Evolutionary conservation across 2,113 vertebrate genomes (phyloP).

Genomic region (Antigone vipio): DNA sequence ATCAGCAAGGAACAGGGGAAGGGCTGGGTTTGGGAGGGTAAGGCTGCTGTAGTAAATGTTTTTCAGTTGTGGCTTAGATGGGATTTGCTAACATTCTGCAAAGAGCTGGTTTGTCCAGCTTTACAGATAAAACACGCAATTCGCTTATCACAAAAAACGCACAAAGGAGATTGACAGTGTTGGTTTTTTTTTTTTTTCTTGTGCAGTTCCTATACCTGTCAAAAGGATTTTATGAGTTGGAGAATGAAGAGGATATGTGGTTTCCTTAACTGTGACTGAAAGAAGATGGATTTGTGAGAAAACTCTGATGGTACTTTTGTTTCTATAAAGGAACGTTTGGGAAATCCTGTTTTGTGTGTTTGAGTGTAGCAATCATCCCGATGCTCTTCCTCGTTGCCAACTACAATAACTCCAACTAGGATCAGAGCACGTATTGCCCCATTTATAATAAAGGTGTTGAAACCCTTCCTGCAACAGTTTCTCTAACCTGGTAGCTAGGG

Average conservation of each 20-base stretch:
- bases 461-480: neutral
- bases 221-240: neutral
- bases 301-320: neutral
- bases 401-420: neutral
- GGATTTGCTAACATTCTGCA: neutral
- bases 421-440: neutral
- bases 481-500: neutral
- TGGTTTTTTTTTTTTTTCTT: neutral
- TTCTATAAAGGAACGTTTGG: neutral
- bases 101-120: conserved; percentile 2
- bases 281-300: neutral
- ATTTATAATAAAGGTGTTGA: neutral
- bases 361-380: neutral
- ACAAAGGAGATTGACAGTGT: neutral
- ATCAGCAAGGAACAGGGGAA: neutral
- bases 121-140: neutral
- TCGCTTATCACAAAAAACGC: neutral
- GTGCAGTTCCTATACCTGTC: neutral
- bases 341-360: neutral
- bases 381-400: neutral
- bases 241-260: neutral
- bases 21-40: neutral
- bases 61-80: neutral
- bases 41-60: neutral
- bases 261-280: neutral